Evolutionary conservation across 2,888 invertebrate species (phyloP), one percentile per base, ranked within the genome.

Genomic region (Thymelicus lineola): DNA sequence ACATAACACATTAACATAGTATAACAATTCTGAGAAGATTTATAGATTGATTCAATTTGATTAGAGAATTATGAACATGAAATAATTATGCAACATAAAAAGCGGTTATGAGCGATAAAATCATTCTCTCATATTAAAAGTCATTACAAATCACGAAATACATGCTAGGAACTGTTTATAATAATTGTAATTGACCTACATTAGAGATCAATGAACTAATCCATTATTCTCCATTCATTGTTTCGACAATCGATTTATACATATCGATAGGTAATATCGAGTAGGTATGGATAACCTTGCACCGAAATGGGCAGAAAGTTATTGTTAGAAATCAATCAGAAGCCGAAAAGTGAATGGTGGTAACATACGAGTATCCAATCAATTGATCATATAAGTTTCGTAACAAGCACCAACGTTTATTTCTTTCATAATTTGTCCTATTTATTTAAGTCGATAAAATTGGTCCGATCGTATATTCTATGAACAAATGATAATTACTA

Each of bases 241-340:
- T 68, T 68, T 61, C 63, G 59, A 64, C 76, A 80, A 75, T 79
- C 78, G 77, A 76, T 79, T 61, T 46, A 63, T 77, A 65, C 64
- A 59, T 70, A 74, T 76, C 75, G 75, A 77, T 79, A 64, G 61
- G 77, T 74, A 73, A 79, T 75, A 77, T 80, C 79, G 78, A 80
- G n/a, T n/a, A n/a, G n/a, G 82, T 80, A 80, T 76, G 72, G 73
- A 76, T 75, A 83, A 76, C 86, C 86, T 85, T 82, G 83, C 77
- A 74, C 73, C 68, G 57, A 75, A 76, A 78, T 77, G 73, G 76
- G 76, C 78, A 77, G 79, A 81, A 80, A 83, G 79, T 80, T 75
- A 84, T 85, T 86, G 84, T 86, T 82, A 35, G 72, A 77, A 78
- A 83, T 86, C 81, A 81, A 83, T 86, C 81, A 83, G 72, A 73